phyloP scores from a whole-genome alignment of 2,113 vertebrate species.

The Stomatorhinus ivindoensis region DNA sequence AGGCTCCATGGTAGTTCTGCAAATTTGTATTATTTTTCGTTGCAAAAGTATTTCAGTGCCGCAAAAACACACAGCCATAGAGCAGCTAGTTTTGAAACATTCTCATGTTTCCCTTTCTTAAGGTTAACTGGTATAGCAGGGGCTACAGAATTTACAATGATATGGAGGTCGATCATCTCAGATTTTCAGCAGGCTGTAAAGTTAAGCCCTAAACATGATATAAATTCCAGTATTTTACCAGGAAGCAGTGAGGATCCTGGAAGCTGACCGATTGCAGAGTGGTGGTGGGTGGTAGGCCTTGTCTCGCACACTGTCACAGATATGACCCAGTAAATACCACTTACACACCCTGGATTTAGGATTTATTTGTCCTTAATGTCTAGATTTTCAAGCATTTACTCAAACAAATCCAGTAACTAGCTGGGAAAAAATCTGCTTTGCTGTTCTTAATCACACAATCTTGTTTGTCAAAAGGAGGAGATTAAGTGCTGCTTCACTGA shows the following conservation, averaged over 20 bases:
- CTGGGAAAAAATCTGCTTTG: slow-evolving; percentile 17
- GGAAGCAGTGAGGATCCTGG: neutral
- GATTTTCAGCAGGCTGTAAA: neutral
- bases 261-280: neutral
- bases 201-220: neutral
- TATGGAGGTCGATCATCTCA: neutral
- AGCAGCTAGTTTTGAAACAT: neutral
- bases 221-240: neutral
- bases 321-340: slow-evolving; percentile 3
- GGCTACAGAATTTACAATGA: neutral
- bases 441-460: slow-evolving; percentile 14
- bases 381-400: slow-evolving; percentile 19
- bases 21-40: neutral
- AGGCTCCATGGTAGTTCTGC: neutral
- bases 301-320: neutral
- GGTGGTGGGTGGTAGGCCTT: neutral
- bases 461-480: slow-evolving; percentile 6
- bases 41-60: neutral
- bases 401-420: slow-evolving; percentile 21
- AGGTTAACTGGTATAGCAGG: neutral
- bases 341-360: slow-evolving; percentile 14
- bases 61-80: neutral
- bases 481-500: neutral
- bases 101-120: neutral
- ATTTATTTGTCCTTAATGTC: slow-evolving; percentile 17